Evolutionary conservation across 2,888 invertebrate species (phyloP).

Genomic region (Dascillus cervinus): DNA sequence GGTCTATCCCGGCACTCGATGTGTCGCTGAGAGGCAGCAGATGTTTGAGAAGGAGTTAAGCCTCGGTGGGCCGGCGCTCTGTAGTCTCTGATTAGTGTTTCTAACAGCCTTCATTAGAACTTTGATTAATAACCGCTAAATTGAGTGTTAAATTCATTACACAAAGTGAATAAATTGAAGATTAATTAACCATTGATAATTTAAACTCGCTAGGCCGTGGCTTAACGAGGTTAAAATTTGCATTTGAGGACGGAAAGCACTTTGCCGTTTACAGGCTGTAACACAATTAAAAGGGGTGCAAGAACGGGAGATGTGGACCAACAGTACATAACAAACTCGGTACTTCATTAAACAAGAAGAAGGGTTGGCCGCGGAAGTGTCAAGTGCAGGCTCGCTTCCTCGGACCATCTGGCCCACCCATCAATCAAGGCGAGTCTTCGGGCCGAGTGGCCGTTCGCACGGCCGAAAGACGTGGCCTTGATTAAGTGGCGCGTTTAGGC

Average conservation of each 20-base stretch:
- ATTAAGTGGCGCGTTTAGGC: constrained; percentile 36
- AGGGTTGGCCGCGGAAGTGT: constrained; percentile 39
- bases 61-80: constrained; percentile 9
- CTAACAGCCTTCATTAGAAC: constrained; percentile 47
- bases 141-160: constrained; percentile 47
- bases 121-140: constrained; percentile 53
- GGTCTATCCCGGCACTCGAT: constrained; percentile 5
- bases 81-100: constrained; percentile 21
- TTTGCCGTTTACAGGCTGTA: constrained; percentile 40
- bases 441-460: constrained; percentile 14
- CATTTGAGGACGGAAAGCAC: constrained; percentile 48
- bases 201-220: constrained; percentile 45
- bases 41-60: constrained; percentile 21
- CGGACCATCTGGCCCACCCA: constrained; percentile 28
- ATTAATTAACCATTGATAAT: constrained; percentile 49
- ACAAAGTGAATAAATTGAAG: constrained; percentile 49
- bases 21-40: constrained; percentile 25
- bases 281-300: constrained; percentile 40
- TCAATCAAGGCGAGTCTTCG: constrained; percentile 22
- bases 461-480: constrained; percentile 27
- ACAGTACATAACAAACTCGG: constrained; percentile 19
- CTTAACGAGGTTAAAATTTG: constrained; percentile 48
- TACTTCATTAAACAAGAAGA: constrained; percentile 29
- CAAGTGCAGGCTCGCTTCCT: constrained; percentile 39
- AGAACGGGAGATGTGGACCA: not conserved